Evolutionary conservation across 2,888 invertebrate species (phyloP).

Genomic region (Caenorhabditis sp.): DNA sequence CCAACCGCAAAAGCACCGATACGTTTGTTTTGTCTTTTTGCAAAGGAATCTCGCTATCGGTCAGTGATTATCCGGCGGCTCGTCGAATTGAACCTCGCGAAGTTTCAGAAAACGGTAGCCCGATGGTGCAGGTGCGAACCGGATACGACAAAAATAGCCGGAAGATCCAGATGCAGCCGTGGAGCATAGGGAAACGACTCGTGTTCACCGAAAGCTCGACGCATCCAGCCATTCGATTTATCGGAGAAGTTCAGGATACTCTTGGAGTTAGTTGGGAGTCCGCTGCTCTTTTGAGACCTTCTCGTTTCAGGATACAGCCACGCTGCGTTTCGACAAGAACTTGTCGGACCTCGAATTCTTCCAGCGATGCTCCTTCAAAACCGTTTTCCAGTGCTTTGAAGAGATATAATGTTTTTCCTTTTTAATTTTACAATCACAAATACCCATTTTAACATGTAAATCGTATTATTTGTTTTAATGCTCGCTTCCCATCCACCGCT

Average conservation of each 20-base stretch:
- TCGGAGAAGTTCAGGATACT: constrained; percentile 4
- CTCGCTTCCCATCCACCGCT: too few relatives aligned
- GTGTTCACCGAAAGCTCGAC: not conserved
- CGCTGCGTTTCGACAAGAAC: not conserved
- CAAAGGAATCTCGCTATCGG: not conserved
- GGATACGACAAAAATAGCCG: not conserved
- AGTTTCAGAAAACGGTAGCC: not conserved
- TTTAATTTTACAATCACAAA: constrained; percentile 2
- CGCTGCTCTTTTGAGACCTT: not conserved
- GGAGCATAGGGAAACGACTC: not conserved
- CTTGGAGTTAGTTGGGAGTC: not conserved
- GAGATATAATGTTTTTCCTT: not conserved
- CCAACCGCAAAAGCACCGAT: too few relatives aligned
- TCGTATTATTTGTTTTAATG: too few relatives aligned
- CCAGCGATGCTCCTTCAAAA: not conserved
- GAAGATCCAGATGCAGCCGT: not conserved
- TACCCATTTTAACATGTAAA: too few relatives aligned
- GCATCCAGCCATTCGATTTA: not conserved
- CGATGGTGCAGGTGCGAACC: not conserved
- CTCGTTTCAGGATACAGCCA: not conserved
- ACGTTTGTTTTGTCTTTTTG: not conserved
- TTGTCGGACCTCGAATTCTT: not conserved
- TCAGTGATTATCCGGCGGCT: not conserved
- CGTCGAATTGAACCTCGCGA: not conserved
- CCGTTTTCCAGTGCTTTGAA: not conserved